Evolutionary conservation across 1,140 invertebrate species (phyloP), one percentile per base, ranked within the genome.

Genomic region (Trichogramma pretiosum): DNA sequence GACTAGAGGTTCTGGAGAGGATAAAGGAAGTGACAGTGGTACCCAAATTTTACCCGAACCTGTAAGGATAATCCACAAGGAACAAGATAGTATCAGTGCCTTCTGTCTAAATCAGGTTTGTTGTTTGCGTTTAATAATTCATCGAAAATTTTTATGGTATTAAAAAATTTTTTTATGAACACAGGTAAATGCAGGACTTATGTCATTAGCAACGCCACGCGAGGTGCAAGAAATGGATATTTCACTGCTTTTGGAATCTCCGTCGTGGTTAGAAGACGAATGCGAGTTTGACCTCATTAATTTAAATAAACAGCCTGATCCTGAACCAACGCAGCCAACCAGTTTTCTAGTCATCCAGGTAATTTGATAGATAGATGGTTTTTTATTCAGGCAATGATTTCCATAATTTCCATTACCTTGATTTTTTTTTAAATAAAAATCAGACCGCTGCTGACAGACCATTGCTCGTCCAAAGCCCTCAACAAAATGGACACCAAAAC

Each of bases 161-260:
- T n/a, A 19, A 45, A 37, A 33, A 38, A 50, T 33, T 24, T 35
- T 19, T 36, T 8, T 10, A 21, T 36, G 21, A 32, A 57, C 63
- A 9, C 58, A 92, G 86, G 82, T 85, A n/a, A 85, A 83, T 56
- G 74, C 79, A 48, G 87, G 83, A 24, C 73, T 89, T 46, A 81
- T 99, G 55, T 88, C 93, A 5, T 73, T 99, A 52, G 88, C 93
- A 11, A 98, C 93, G 49, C 91, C 91, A 1, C 82, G 93, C 48
- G 95, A 99, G 74, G 83, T 99, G 11, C 92, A 98, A 71, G 95
- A 99, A 73, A 84, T 99, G 75, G 93, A 98, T 70, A 93, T 99
- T 54, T 86, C 89, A 1, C 67, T 93, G 22, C 71, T 98, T 22
- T 66, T 89, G 3, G 87, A 93, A 61, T 82, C 91, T 23, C 89